Evolutionary conservation across 2,113 vertebrate species (phyloP).

Genomic region (Trochalopteron elliotii): DNA sequence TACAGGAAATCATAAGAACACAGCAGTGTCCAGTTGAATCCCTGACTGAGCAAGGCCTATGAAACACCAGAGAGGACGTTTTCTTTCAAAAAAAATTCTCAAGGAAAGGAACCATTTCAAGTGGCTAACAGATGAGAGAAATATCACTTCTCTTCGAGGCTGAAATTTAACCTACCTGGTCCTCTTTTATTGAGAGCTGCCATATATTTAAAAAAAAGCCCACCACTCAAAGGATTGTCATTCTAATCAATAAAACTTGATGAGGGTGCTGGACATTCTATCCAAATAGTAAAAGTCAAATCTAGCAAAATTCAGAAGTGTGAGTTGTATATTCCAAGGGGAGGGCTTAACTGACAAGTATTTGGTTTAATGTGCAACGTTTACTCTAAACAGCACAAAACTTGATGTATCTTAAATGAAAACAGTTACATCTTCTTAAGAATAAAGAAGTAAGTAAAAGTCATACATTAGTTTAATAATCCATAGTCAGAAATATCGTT

Average conservation of each 20-base stretch:
- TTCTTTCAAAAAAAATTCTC: not conserved
- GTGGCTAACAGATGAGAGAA: not conserved
- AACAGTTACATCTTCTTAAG: not conserved
- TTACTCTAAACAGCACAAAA: not conserved
- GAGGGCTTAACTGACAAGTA: not conserved
- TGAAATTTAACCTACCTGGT: not conserved
- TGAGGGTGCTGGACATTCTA: not conserved
- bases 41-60: not conserved
- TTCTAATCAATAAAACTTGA: not conserved
- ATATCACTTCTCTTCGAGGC: not conserved
- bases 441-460: not conserved
- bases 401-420: not conserved
- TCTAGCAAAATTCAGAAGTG: not conserved
- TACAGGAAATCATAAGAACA: not conserved
- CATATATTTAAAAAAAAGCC: not conserved
- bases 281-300: not conserved
- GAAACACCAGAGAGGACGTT: not conserved
- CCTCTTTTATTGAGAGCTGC: not conserved
- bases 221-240: not conserved
- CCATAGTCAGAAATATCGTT: not conserved
- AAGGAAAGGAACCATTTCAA: not conserved
- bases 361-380: not conserved
- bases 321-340: not conserved
- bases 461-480: not conserved
- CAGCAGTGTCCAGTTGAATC: not conserved